A percentile compares a stretch with the other conserved stretches of the same genome.
phyloP scores from a whole-genome alignment of 2,113 vertebrate species.

The Mustela lutreola region DNA sequence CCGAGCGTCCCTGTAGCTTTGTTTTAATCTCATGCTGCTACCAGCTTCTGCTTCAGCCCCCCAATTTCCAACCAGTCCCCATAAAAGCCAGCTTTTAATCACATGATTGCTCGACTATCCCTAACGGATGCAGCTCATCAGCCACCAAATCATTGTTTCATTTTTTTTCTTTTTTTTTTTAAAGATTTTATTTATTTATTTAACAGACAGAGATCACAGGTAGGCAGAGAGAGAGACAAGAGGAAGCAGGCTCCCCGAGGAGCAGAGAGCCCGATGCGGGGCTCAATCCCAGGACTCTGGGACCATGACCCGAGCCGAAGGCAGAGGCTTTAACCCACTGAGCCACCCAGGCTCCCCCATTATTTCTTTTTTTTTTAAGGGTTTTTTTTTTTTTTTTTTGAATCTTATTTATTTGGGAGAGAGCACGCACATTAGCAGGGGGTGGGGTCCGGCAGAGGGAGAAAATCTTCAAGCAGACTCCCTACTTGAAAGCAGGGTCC shows the following conservation, averaged over 20 bases:
- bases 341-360: no score
- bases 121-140: neutral
- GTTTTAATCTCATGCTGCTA: neutral
- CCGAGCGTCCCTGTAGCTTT: neutral
- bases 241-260: no score
- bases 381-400: no score
- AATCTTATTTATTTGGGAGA: neutral
- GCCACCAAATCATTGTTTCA: neutral
- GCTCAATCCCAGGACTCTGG: no score
- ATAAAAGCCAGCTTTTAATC: conserved; percentile 29
- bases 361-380: neutral
- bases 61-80: neutral
- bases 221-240: no score
- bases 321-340: no score
- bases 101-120: neutral
- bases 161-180: neutral
- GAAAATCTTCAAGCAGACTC: neutral
- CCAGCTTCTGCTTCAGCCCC: neutral
- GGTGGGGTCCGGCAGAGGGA: rapidly evolving
- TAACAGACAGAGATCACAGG: no score
- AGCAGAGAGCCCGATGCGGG: no score
- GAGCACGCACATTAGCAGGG: neutral
- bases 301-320: no score
- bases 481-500: neutral
- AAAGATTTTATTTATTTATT: neutral